Evolutionary conservation across 2,797 vertebrate species (phyloP), one percentile per base, ranked within the genome.

Genomic region (Taeniopygia guttata): DNA sequence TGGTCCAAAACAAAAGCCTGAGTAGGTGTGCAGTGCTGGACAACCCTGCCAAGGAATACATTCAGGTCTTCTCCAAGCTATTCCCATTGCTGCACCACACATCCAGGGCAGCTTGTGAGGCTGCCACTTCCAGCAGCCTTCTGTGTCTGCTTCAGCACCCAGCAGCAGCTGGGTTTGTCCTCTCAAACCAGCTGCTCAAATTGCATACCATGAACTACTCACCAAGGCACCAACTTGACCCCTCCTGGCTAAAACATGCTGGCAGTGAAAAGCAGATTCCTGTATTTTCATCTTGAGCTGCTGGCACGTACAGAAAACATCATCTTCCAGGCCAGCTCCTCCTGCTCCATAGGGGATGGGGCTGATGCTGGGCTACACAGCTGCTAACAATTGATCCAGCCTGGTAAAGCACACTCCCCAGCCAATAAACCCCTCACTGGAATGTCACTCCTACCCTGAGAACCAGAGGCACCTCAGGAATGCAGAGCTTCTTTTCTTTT

Each of bases 381-480:
- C 92, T 95, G 95, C 80, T 94, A 91, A 89, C 87, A 92, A 91
- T 45, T 84, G 82, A 93, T 68, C 3, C 25, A 55, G 77, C 88
- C 74, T 85, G 73, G 72, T 45, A 84, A 94, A 79, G 75, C 9
- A 21, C 40, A 64, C 80, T 93, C 78, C 62, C 55, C 78, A 81
- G 80, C 81, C 81, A 79, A 54, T 73, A 84, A 95, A 88, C 76
- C 83, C 87, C 78, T 84, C 76, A 54, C 38, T 84, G 95, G 91
- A 96, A 96, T 96, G 94, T 94, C 91, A 75, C 73, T 96, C 79
- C 95, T 87, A 73, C 72, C 90, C 90, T 12, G 46, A 93, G 93
- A 94, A 95, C 87, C 82, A 84, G 87, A 96, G 85, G 95, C 95
- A 60, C 96, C 90, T 95, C 87, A 76, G 84, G 95, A 97, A 96